Conservation (phyloP, 1,140 invertebrate genomes). For the Scaptomyza graminum region DNA sequence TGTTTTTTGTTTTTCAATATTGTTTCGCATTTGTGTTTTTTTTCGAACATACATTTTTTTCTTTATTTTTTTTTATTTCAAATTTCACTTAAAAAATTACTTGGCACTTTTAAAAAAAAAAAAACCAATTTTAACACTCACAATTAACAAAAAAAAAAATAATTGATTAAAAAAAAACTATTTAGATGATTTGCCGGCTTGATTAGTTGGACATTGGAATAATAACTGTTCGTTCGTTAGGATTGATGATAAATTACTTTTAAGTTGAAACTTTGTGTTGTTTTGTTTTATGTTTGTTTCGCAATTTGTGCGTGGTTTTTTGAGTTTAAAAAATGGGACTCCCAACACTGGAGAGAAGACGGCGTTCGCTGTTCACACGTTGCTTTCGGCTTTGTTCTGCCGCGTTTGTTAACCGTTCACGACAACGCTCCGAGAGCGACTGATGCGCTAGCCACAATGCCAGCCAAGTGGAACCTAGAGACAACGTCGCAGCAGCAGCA, state of each 20-base stretch:
- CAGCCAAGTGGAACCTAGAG: conserved; percentile 41
- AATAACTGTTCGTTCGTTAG: background rate
- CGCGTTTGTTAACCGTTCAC: conserved; percentile 70
- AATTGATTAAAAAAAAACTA: conserved; percentile 27
- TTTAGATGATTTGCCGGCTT: conserved; percentile 25
- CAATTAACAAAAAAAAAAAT: conserved; percentile 53
- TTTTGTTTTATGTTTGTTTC: conserved; percentile 7
- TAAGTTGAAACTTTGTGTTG: background rate
- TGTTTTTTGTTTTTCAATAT: background rate
- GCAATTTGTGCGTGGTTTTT: conserved; percentile 12
- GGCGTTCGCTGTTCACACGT: conserved; percentile 45
- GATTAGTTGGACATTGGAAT: conserved; percentile 17
- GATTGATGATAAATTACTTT: background rate
- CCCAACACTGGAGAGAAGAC: conserved; percentile 44
- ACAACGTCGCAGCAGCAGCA: conserved; percentile 15
- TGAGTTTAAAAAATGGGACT: conserved; percentile 16
- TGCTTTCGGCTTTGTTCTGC: conserved; percentile 41
- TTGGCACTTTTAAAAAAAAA: conserved; percentile 39
- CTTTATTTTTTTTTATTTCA: conserved; percentile 4
- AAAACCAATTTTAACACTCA: conserved; percentile 44
- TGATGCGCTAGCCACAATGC: conserved; percentile 43
- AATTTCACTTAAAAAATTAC: conserved; percentile 15
- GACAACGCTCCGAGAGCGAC: conserved; percentile 77
- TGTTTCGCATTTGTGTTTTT: background rate
- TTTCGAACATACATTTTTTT: conserved; percentile 1